A percentile compares a stretch with the other conserved stretches of the same genome.
phyloP scores from a whole-genome alignment of 2,797 vertebrate genomes.

The Epinephelus malabaricus region DNA sequence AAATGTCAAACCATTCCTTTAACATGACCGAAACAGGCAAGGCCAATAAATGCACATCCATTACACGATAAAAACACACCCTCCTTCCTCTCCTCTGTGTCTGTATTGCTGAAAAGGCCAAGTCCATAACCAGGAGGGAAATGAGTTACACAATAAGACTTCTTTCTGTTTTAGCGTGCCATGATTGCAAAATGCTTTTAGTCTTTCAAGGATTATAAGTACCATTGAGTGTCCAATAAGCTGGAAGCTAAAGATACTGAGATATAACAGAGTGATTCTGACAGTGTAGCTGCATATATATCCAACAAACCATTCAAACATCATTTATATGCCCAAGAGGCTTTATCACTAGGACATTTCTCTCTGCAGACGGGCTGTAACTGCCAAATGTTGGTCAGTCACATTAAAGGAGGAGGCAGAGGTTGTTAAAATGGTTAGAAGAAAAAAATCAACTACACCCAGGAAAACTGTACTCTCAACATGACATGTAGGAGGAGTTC shows the following conservation, averaged over 20 bases:
- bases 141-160: constrained; percentile 24
- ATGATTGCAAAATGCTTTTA: constrained; percentile 18
- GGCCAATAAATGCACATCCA: constrained; percentile 1
- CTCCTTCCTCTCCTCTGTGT: constrained; percentile 6
- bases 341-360: constrained; percentile 5
- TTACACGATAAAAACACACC: not conserved
- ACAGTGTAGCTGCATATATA: constrained; percentile 30
- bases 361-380: constrained; percentile 30
- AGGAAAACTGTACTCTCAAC: constrained; percentile 1
- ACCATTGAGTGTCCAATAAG: constrained; percentile 15
- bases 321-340: constrained; percentile 27
- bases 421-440: constrained; percentile 21
- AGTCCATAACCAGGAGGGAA: constrained; percentile 29
- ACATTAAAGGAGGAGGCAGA: constrained; percentile 29
- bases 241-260: constrained; percentile 16
- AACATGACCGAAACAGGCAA: constrained; percentile 1
- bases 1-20: constrained; percentile 13
- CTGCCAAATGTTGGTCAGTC: constrained; percentile 49
- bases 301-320: constrained; percentile 26
- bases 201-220: constrained; percentile 19
- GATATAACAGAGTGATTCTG: constrained; percentile 30
- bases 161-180: not conserved
- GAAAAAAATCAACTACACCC: constrained; percentile 22
- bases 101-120: constrained; percentile 40
- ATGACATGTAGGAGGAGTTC: constrained; percentile 1